Evolutionary conservation across 2,888 invertebrate species (phyloP).

Genomic region (Chymomyza procnemis): DNA sequence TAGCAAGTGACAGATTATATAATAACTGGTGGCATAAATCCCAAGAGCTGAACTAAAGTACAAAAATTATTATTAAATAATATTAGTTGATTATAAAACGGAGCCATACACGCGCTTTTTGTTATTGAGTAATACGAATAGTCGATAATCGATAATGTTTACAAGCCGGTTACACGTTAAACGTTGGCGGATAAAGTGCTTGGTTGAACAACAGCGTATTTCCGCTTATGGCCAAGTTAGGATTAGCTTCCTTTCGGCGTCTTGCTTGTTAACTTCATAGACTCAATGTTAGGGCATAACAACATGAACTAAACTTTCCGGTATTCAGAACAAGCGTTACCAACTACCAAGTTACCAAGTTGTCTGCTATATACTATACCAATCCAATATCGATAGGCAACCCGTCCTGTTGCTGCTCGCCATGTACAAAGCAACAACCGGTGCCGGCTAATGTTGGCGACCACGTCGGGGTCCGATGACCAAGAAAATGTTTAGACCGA

Average conservation of each 20-base stretch:
- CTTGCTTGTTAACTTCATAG: neutral
- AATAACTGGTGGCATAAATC: no score
- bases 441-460: neutral
- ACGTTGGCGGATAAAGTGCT: no score
- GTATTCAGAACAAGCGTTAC: slow-evolving; percentile 31
- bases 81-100: no score
- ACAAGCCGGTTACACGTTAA: no score
- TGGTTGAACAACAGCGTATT: neutral
- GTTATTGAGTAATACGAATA: no score
- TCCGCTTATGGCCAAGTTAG: neutral
- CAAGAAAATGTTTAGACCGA: slow-evolving; percentile 12
- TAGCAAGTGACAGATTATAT: no score
- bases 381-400: no score
- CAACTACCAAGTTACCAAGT: slow-evolving; percentile 7
- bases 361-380: neutral
- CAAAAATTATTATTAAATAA: no score
- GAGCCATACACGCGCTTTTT: no score
- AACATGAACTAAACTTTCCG: slow-evolving; percentile 46
- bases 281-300: neutral
- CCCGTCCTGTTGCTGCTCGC: slow-evolving; percentile 10
- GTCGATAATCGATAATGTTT: no score
- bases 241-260: neutral
- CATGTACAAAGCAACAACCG: neutral
- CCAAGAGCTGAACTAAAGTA: no score
- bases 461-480: neutral